Base-by-base conservation (phyloP, 2,888 invertebrate genomes). In the Pyrrhosoma nymphula region DNA sequence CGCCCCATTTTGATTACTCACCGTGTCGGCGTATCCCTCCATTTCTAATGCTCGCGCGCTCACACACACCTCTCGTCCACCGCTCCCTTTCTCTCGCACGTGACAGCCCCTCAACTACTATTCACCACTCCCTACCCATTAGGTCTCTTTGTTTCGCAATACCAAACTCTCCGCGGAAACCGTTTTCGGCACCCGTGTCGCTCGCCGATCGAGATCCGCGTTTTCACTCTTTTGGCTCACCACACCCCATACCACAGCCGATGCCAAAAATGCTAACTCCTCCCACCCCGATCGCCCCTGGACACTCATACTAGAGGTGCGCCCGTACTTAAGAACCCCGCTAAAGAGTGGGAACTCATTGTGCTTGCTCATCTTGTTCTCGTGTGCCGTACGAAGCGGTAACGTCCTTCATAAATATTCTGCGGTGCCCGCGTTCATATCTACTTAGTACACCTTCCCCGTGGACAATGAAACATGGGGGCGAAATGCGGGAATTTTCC, bases 11-110 rank as follows among this genome's bases (percentile, higher is more conserved):
- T 35, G 82, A 82, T 82, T 82, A 82, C 30, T 82, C 82, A 82
- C 82, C 82, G 35, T 35, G 47, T 47, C 47, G 2, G 69, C 69
- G 82, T 82, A 47, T 47, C 82, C 35, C 35, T 82, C 82, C 82
- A 82, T 82, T 82, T 82, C 82, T 82, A 82, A 82, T 82, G 16
- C 69, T 47, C 47, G 8, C 47, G 47, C 47, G 8, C 4, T 8
- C 60, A 20, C 60, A 60, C 60, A 14, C 82, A 16, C 82, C 82
- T 82, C 35, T 82, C 30, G 16, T 14, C 35, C 35, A 16, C 75
- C 75, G 30, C 30, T 82, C 75, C 75, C 75, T 82, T 82, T 82
- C 75, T 82, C 82, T 82, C 30, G 82, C 82, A 82, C 82, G 82
- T 82, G 82, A 82, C 35, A 4, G 26, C 2, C 23, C 26, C 26